Conservation (phyloP, 2,797 vertebrate species). For the Ambastaia sidthimunki region DNA sequence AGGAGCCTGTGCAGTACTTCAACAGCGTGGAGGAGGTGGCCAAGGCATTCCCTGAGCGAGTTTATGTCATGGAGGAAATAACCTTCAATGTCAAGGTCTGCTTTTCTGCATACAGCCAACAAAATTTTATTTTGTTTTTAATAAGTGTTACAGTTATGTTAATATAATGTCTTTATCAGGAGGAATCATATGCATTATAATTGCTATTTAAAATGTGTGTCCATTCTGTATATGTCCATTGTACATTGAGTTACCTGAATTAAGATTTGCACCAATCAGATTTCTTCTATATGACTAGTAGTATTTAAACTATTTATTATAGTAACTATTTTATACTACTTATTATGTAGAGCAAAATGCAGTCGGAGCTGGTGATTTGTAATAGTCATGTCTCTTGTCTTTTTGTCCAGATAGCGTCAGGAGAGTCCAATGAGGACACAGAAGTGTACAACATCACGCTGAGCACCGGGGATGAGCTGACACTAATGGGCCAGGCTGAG, state of each 20-base stretch:
- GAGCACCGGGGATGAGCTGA: slow-evolving; percentile 94
- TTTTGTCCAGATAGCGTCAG: slow-evolving; percentile 89
- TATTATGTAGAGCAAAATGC: not conserved
- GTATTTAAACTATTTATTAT: not conserved
- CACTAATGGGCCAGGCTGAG: slow-evolving; percentile 98
- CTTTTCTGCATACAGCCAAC: not conserved
- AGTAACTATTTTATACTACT: too few species aligned
- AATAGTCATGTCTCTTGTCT: not conserved
- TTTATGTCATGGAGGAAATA: slow-evolving; percentile 99
- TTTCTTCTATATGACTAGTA: not conserved
- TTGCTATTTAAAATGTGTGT: not conserved
- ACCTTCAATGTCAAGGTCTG: slow-evolving; percentile 98
- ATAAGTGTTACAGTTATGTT: not conserved
- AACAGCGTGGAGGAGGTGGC: slow-evolving; percentile 99
- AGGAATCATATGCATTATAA: not conserved
- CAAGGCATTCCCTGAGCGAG: slow-evolving; percentile 98
- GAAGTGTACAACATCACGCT: slow-evolving; percentile 98
- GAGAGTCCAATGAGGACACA: slow-evolving; percentile 97
- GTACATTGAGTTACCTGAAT: not conserved
- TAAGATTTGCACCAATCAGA: not conserved
- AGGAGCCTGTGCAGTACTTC: slow-evolving; percentile 98
- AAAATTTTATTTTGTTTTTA: not conserved
- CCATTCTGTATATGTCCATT: not conserved
- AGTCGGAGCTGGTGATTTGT: not conserved
- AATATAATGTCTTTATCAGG: not conserved